Conservation (phyloP, 2,888 invertebrate species). For the Sinentomon sp. region DNA sequence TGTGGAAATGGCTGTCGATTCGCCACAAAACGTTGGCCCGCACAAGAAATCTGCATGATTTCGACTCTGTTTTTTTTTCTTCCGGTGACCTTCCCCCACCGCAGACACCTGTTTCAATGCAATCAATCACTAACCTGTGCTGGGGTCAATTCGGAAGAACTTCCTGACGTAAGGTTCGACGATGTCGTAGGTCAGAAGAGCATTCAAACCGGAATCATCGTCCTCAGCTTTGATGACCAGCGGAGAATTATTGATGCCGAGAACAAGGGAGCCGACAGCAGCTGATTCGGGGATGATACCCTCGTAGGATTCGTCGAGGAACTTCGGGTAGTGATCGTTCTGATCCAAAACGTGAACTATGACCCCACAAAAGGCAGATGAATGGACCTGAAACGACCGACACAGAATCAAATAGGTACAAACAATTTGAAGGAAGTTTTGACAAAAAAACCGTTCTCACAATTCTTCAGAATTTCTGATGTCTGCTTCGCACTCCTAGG, state of each 20-base stretch:
- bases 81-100: too few species aligned
- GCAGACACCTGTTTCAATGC: too few species aligned
- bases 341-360: slow-evolving; percentile 61
- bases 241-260: slow-evolving; percentile 36
- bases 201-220: slow-evolving; percentile 59
- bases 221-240: slow-evolving; percentile 61
- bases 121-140: slow-evolving; percentile 28
- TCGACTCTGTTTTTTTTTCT: too few species aligned
- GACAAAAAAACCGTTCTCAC: too few species aligned
- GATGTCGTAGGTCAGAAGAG: slow-evolving; percentile 56
- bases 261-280: slow-evolving; percentile 38
- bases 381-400: slow-evolving; percentile 31
- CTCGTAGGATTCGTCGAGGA: slow-evolving; percentile 33
- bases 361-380: slow-evolving; percentile 37
- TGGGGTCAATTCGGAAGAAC: slow-evolving; percentile 59
- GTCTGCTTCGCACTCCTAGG: too few species aligned
- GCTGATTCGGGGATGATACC: slow-evolving; percentile 52
- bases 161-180: slow-evolving; percentile 45
- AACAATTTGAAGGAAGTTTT: too few species aligned
- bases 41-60: too few species aligned
- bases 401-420: too few species aligned
- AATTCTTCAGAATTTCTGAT: too few species aligned
- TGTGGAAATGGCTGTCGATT: too few species aligned
- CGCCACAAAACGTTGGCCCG: too few species aligned
- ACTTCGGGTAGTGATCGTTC: slow-evolving; percentile 56